A percentile compares a stretch with the other conserved stretches of the same genome.
These are phyloP conservation scores for Paramuricea clavata DNA, from an alignment of 92 coral and sea anemone genomes.

Conservation along the genomic window DNA sequence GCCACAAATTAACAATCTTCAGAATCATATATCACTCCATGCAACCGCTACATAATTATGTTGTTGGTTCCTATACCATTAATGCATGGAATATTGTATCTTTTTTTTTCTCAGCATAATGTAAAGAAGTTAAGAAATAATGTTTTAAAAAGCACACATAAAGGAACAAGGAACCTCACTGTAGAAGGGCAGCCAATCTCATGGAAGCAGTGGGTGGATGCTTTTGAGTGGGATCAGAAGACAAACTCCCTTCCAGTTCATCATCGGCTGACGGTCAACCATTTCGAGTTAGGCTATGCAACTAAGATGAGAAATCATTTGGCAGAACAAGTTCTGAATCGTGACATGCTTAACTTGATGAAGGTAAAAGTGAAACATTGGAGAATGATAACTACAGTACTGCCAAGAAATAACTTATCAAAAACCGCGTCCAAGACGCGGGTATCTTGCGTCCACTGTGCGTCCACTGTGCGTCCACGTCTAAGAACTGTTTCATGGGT, in stretches of 20 bases:
- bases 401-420: too few relatives aligned
- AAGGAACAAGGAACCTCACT: slow-evolving; percentile 44
- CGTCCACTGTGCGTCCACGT: too few relatives aligned
- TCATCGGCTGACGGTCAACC: slow-evolving; percentile 16
- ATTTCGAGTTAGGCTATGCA: slow-evolving; percentile 37
- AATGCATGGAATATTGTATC: background rate
- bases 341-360: slow-evolving; percentile 7
- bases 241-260: slow-evolving; percentile 47
- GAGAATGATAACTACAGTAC: too few relatives aligned
- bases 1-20: too few relatives aligned
- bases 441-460: too few relatives aligned
- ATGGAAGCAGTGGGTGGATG: slow-evolving; percentile 59
- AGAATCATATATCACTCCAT: too few relatives aligned
- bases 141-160: slow-evolving; percentile 47
- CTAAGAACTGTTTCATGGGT: background rate
- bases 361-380: too few relatives aligned
- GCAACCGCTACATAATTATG: too few relatives aligned
- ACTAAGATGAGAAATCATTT: slow-evolving; percentile 55
- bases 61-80: too few relatives aligned
- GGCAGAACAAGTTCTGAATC: slow-evolving; percentile 47
- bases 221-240: slow-evolving; percentile 69
- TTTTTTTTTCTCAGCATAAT: slow-evolving; percentile 53
- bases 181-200: slow-evolving; percentile 41
- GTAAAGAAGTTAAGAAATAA: slow-evolving; percentile 63
- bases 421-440: too few relatives aligned